A percentile compares a stretch with the other conserved stretches of the same genome.
Conservation (phyloP, 2,113 vertebrate genomes). For the Poeciliopsis turrubarensis region DNA sequence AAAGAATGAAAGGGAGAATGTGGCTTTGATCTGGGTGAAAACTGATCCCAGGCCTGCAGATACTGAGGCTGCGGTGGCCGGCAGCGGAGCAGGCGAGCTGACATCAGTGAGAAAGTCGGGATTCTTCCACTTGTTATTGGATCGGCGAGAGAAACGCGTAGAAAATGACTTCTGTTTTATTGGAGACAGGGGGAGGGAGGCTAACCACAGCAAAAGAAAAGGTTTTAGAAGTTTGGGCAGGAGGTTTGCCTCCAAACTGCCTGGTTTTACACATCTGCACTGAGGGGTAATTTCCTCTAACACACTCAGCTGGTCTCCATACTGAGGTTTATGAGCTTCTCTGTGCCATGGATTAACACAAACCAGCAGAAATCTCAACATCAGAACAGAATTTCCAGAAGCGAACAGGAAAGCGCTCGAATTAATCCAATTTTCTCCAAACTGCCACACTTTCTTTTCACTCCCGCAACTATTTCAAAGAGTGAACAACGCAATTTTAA, state of each 20-base stretch:
- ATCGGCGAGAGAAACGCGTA: constrained; percentile 69
- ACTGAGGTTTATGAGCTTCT: constrained; percentile 38
- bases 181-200: constrained; percentile 55
- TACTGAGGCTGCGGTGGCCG: constrained; percentile 76
- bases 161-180: constrained; percentile 73
- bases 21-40: constrained; percentile 83
- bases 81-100: constrained; percentile 64
- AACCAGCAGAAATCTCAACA: constrained; percentile 32
- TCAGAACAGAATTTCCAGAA: constrained; percentile 32
- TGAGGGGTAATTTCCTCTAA: constrained; percentile 68
- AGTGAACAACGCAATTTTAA: constrained; percentile 61
- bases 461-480: constrained; percentile 50
- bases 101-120: constrained; percentile 73
- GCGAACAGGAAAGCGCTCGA: constrained; percentile 18
- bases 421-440: constrained; percentile 34
- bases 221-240: constrained; percentile 69
- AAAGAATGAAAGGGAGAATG: constrained; percentile 76
- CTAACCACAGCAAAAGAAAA: constrained; percentile 60
- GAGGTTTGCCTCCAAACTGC: constrained; percentile 43
- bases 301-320: constrained; percentile 67
- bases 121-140: constrained; percentile 68
- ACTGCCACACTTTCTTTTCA: constrained; percentile 29
- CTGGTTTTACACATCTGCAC: constrained; percentile 66
- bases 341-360: constrained; percentile 29
- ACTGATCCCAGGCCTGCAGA: constrained; percentile 83